Evolutionary conservation across 2,797 vertebrate species (phyloP).

Genomic region (Pipistrellus nathusii): DNA sequence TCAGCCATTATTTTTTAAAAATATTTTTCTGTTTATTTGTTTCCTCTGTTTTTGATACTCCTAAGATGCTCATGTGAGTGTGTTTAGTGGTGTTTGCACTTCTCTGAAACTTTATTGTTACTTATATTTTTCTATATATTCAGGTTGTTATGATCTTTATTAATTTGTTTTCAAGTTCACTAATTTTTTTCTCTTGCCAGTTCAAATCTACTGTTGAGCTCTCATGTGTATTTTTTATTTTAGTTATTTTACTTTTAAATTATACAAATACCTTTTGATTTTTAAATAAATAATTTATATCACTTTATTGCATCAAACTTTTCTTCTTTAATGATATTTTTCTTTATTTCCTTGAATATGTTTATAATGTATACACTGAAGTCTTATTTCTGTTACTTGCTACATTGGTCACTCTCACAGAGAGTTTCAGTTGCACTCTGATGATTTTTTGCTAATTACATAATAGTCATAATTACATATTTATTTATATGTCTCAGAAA

Average conservation of each 20-base stretch:
- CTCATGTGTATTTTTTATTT: not conserved
- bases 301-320: not conserved
- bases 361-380: not conserved
- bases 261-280: not conserved
- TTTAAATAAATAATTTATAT: not conserved
- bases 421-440: not conserved
- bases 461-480: not conserved
- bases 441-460: not conserved
- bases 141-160: not conserved
- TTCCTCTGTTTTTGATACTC: not conserved
- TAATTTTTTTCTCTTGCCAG: not conserved
- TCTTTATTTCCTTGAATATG: not conserved
- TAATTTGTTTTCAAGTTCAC: not conserved
- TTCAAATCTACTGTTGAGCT: not conserved
- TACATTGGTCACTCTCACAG: not conserved
- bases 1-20: not conserved
- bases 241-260: not conserved
- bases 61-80: not conserved
- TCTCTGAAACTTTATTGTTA: not conserved
- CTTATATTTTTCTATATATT: not conserved
- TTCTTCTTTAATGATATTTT: not conserved
- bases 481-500: not conserved
- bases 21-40: not conserved
- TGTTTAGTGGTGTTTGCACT: not conserved
- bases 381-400: not conserved